phyloP scores from a whole-genome alignment of 2,797 vertebrate species.

The Toxotes lorentzi region DNA sequence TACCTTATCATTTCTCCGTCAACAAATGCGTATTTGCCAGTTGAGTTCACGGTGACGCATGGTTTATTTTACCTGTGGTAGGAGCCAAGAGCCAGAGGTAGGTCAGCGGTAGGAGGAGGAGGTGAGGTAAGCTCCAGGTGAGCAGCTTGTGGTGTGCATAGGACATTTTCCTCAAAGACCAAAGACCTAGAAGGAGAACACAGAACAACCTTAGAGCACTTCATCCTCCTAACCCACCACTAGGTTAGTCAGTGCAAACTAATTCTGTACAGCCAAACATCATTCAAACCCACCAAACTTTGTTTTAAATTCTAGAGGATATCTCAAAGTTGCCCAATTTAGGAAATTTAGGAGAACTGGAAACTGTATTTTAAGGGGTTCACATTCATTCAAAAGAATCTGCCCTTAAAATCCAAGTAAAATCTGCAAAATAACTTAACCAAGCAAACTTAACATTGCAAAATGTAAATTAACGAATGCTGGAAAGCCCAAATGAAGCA shows the following conservation, averaged over 20 bases:
- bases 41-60: neutral
- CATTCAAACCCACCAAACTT: neutral
- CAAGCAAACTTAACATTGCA: neutral
- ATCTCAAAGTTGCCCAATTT: neutral
- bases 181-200: constrained; percentile 51
- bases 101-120: constrained; percentile 72
- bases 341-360: neutral
- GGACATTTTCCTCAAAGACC: constrained; percentile 79
- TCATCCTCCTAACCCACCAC: neutral
- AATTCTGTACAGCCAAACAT: neutral
- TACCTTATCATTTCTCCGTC: constrained; percentile 38
- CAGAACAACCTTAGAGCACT: neutral
- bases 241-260: neutral
- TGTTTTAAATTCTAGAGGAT: neutral
- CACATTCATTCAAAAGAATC: neutral
- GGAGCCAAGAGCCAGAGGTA: constrained; percentile 75
- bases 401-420: neutral
- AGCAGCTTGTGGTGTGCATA: constrained; percentile 71
- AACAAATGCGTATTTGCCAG: constrained; percentile 20
- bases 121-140: constrained; percentile 70
- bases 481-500: neutral
- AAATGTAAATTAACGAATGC: neutral
- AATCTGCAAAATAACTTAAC: neutral
- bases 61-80: constrained; percentile 75
- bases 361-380: neutral